These are phyloP conservation scores for Drosophila stalkeri DNA, from an alignment of 2,888 invertebrate genomes.

Conservation along the genomic window DNA sequence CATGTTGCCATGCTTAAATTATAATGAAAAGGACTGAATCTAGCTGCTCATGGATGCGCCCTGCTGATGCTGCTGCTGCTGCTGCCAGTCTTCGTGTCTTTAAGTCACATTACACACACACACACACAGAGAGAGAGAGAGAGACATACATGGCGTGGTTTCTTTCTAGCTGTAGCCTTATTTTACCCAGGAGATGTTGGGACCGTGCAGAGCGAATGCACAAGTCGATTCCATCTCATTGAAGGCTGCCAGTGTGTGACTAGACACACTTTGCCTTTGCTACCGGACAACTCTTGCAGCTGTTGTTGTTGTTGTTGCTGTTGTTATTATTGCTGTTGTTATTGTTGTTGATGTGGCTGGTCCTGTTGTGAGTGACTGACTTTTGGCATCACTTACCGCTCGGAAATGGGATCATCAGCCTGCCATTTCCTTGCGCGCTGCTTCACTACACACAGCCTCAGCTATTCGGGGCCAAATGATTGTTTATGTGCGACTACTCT, in stretches of 20 bases:
- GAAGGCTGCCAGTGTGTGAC: conserved; percentile 61
- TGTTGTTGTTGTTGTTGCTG: conserved; percentile 18
- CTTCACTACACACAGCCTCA: conserved; percentile 71
- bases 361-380: conserved; percentile 65
- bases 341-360: conserved; percentile 31
- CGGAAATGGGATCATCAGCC: conserved; percentile 84
- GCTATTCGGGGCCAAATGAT: conserved; percentile 74
- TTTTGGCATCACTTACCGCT: conserved; percentile 83
- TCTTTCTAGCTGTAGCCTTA: conserved; percentile 55
- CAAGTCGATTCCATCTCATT: conserved; percentile 75
- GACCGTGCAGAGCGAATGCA: conserved; percentile 63
- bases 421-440: conserved; percentile 81
- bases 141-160: conserved; percentile 19
- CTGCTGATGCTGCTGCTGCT: conserved; percentile 40
- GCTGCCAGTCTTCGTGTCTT: conserved; percentile 39
- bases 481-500: conserved; percentile 65
- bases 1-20: conserved; percentile 82
- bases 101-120: conserved; percentile 38
- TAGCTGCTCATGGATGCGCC: conserved; percentile 56
- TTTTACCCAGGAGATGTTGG: conserved; percentile 58
- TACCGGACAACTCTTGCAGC: conserved; percentile 33
- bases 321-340: conserved; percentile 18
- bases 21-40: conserved; percentile 78
- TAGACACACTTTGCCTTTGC: conserved; percentile 44
- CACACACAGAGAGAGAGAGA: no score